Conservation (phyloP, 1,140 invertebrate species). For the Drosophila nannoptera region DNA sequence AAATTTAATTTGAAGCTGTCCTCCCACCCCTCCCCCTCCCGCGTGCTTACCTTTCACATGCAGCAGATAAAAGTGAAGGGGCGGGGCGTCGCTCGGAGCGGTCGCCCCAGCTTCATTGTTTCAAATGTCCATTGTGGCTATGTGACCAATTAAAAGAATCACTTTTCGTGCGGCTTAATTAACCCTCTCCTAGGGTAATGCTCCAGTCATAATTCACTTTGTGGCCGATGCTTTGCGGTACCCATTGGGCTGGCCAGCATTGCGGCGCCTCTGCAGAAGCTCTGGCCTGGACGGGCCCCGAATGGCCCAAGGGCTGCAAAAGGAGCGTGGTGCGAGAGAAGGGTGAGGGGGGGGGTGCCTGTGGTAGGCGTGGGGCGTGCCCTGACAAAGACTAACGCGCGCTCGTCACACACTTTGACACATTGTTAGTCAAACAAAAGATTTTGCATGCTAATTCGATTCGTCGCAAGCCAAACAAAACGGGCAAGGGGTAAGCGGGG, state of each 20-base stretch:
- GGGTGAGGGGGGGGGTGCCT: background rate
- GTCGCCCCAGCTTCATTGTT: constrained; percentile 4
- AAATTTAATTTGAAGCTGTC: no score
- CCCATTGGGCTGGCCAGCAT: constrained; percentile 29
- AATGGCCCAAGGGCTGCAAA: constrained; percentile 31
- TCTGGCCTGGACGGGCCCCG: constrained; percentile 30
- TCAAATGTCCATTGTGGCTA: constrained; percentile 20
- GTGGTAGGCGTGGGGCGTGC: constrained; percentile 8
- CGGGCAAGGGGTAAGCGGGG: constrained; percentile 5
- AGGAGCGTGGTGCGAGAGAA: background rate
- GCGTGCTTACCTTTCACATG: no score
- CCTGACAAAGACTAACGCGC: constrained; percentile 67
- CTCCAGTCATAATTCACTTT: constrained; percentile 9
- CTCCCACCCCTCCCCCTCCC: no score
- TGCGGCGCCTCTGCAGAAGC: constrained; percentile 12
- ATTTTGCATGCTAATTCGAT: constrained; percentile 78
- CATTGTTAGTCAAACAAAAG: constrained; percentile 78
- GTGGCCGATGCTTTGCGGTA: constrained; percentile 26
- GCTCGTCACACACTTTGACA: constrained; percentile 75
- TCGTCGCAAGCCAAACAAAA: constrained; percentile 48
- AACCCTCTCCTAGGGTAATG: background rate
- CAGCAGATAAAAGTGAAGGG: background rate
- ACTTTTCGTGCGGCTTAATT: constrained; percentile 25
- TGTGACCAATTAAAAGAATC: constrained; percentile 24
- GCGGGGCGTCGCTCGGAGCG: background rate